Evolutionary conservation across 1,140 invertebrate species (phyloP), one percentile per base, ranked within the genome.

Genomic region (Brachionus sp.): DNA sequence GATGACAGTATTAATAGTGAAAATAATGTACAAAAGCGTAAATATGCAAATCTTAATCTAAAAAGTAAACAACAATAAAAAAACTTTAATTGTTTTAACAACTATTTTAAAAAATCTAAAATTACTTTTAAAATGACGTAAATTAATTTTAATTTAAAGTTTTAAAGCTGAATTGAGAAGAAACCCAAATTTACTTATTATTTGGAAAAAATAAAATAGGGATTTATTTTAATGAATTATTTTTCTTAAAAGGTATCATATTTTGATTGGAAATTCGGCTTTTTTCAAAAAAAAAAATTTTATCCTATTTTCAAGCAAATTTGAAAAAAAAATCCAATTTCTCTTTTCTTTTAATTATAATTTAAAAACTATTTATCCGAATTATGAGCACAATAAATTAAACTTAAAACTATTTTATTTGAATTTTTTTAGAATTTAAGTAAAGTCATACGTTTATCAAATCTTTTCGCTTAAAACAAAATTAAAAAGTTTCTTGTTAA

Each of bases 11-110:
- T 80, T 13, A 80, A 80, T 23, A 80, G 77, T 80, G 77, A 80
- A 66, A 80, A 66, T 66, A 80, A 80, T 62, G 62, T 80, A 62
- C 77, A 80, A 80, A 80, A 80, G n/a, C 35, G 77, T 37, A 80
- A 80, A 80, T 80, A 80, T 62, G 77, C 77, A 16, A 80, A 80
- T 80, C 50, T 80, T 3, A 80, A 80, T 42, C 33, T 80, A 35
- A 80, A 80, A 80, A 80, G 77, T 80, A 62, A 80, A 4, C 57
- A 46, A 37, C 9, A 35, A 29, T n/a, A 29, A 3, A 29, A 4
- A 16, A 57, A 25, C 23, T 64, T 64, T 29, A 12, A 29, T 25
- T 64, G 4, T 64, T 5, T 29, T 2, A 3, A 1, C 29, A 29
- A 29, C 29, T 3, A 2, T 29, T 29, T 29, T 29, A 29, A 29